phyloP scores from a whole-genome alignment of 1,140 invertebrate species.

The Lycorma delicatula region DNA sequence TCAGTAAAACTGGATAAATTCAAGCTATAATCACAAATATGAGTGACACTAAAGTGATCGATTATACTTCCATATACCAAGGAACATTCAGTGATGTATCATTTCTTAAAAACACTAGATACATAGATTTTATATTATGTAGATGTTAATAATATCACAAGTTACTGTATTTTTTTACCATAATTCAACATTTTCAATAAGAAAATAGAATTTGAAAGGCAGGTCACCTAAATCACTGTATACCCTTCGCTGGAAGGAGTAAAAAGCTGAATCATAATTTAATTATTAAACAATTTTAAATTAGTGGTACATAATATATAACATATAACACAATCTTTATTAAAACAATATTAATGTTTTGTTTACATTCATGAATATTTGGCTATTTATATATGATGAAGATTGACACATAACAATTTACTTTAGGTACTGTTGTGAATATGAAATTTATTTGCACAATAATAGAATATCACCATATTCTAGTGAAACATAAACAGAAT shows the following conservation, averaged over 20 bases:
- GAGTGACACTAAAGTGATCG: not conserved
- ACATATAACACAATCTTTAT: too few relatives aligned
- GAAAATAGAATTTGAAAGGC: slow-evolving; percentile 5
- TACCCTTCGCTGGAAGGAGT: not conserved
- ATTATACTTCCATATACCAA: not conserved
- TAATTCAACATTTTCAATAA: not conserved
- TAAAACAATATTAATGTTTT: not conserved
- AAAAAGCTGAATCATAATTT: not conserved
- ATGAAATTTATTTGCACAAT: too few relatives aligned
- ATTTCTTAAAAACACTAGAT: not conserved
- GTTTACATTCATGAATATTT: not conserved
- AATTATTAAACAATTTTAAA: not conserved
- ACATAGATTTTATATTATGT: not conserved
- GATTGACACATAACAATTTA: not conserved
- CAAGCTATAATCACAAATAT: too few relatives aligned
- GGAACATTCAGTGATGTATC: slow-evolving; percentile 4
- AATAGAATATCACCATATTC: too few relatives aligned
- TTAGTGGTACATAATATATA: not conserved
- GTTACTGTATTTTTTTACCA: not conserved
- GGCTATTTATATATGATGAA: not conserved
- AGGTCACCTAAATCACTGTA: not conserved
- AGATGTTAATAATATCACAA: slow-evolving; percentile 7
- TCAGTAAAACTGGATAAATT: too few relatives aligned
- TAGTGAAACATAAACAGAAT: too few relatives aligned
- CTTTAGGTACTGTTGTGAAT: too few relatives aligned